Conservation (phyloP, 2,113 vertebrate species). For the Apteryx owenii region DNA sequence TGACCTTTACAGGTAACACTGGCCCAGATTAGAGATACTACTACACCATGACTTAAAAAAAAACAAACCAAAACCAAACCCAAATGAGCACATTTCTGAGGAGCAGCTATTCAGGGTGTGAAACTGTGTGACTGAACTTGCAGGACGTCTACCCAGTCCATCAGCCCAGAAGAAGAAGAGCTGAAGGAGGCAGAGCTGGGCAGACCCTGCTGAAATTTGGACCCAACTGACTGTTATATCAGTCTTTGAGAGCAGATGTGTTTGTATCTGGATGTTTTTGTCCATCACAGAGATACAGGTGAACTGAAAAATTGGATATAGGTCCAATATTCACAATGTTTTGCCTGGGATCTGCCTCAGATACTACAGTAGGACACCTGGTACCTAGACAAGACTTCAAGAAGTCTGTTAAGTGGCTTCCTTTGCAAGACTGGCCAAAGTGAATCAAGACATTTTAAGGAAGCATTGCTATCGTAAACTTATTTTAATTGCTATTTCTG, state of each 20-base stretch:
- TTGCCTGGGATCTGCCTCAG: neutral
- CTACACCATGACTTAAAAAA: neutral
- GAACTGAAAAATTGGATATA: neutral
- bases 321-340: neutral
- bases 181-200: neutral
- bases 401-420: neutral
- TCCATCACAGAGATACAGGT: neutral
- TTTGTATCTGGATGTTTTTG: neutral
- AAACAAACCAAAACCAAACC: too few relatives aligned
- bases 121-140: neutral
- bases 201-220: neutral
- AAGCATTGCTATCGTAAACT: neutral
- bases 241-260: neutral
- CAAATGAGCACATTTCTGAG: neutral
- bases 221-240: neutral
- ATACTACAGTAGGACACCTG: neutral
- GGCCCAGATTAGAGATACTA: neutral
- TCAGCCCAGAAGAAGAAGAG: neutral
- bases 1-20: neutral
- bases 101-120: neutral
- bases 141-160: too few relatives aligned
- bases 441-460: neutral
- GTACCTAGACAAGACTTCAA: neutral
- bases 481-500: neutral
- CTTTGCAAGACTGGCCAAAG: neutral